Evolutionary conservation across 1,140 invertebrate species (phyloP), one percentile per base, ranked within the genome.

Genomic region (Homalodisca vitripennis): DNA sequence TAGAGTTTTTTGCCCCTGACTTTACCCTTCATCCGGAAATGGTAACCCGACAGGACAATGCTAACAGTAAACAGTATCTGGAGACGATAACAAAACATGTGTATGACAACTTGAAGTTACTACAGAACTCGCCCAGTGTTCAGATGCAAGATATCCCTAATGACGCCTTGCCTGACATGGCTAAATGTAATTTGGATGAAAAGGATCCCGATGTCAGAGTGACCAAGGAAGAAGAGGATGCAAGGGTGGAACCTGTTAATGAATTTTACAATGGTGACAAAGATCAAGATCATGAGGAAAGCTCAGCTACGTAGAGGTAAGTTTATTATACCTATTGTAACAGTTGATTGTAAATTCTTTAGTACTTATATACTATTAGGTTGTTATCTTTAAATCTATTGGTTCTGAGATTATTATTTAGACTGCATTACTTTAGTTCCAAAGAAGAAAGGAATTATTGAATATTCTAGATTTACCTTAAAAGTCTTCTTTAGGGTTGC

Each of bases 1-100:
- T 96, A 34, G 95, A 98, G 76, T 98, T 95, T 77, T 98, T 98
- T 79, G 93, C 92, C 26, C 95, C 96, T 0, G 95, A 98, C 79
- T 98, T 97, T 75, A 93, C 92, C 1, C 79, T 98, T 3, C 93
- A 97, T 82, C 94, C 95, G 0, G 94, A 97, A 68, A 87, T 97
- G 12, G 86, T 90, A 0, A 89, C 86, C 13, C 84, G 91, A 65
- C 89, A 89, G 76, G 94, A 97, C 70, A 98, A 98, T 79, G 92
- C 91, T 0, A 98, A 98, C 77, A 93, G 88, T 66, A 94, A 94
- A 78, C 90, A 95, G 75, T 98, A 97, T 78, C 80, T 98, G 24
- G 93, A 96, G 73, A 84, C 90, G 0, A 95, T 96, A 66, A 89
- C 91, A 0, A 90, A 91, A 71, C 89, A 92, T 75, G 91, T 93